Percentiles rank a stretch among this genome's conserved stretches.
phyloP scores from a whole-genome alignment of 2,113 vertebrate species.

The Oncorhynchus gorbuscha region DNA sequence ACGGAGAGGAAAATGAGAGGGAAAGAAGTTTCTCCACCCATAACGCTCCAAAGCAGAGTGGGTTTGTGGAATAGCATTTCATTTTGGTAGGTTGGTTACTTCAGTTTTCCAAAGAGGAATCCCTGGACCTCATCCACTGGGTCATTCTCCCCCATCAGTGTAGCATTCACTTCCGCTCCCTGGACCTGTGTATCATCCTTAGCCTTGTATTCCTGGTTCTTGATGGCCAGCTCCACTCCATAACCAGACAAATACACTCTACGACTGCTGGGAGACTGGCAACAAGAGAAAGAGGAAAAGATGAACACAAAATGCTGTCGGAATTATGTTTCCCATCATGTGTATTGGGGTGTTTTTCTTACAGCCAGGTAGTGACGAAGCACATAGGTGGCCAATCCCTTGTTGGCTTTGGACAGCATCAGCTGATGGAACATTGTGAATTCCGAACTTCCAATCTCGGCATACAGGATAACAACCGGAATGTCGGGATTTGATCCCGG shows the following conservation, averaged over 20 bases:
- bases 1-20: background rate
- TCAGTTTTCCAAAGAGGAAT: constrained; percentile 96
- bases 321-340: background rate
- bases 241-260: constrained; percentile 93
- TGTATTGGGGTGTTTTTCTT: constrained; percentile 42
- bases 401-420: constrained; percentile 77
- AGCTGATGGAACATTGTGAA: constrained; percentile 83
- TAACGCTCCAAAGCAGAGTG: background rate
- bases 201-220: constrained; percentile 98
- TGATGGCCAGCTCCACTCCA: constrained; percentile 96
- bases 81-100: constrained; percentile 69
- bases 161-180: constrained; percentile 89
- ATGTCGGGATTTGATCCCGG: constrained; percentile 75
- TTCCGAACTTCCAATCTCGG: constrained; percentile 81
- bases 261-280: constrained; percentile 80
- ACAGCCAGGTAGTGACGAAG: constrained; percentile 89
- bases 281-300: constrained; percentile 19
- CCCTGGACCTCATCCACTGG: constrained; percentile 97
- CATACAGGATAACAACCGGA: constrained; percentile 89
- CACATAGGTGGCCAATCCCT: constrained; percentile 83
- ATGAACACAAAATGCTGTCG: background rate
- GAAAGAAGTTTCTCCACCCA: background rate
- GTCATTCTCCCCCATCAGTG: constrained; percentile 89
- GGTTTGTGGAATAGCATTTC: background rate
- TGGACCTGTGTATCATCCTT: constrained; percentile 99